These are phyloP conservation scores for Psammodynastes pulverulentus DNA, from an alignment of 2,113 vertebrate species.

Conservation along the genomic window DNA sequence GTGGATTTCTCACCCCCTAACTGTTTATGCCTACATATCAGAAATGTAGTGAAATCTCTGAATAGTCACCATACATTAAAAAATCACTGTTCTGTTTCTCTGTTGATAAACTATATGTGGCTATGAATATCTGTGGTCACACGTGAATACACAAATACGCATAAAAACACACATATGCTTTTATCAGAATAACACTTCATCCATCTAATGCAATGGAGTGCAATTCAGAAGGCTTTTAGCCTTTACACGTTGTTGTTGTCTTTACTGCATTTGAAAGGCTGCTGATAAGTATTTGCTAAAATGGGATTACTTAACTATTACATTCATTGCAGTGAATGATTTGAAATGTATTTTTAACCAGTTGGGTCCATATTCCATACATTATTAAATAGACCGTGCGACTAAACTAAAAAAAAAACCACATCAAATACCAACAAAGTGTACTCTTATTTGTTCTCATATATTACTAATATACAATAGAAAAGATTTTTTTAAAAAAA, in stretches of 20 bases:
- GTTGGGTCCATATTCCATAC: conserved; percentile 62
- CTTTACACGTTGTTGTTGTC: neutral
- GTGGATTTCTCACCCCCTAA: no score
- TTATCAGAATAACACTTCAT: neutral
- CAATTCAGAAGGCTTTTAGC: neutral
- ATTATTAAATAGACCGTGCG: conserved; percentile 58
- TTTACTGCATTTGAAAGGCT: neutral
- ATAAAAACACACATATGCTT: neutral
- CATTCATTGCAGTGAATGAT: conserved; percentile 29
- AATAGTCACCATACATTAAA: neutral
- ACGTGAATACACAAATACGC: neutral
- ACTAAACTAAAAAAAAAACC: conserved; percentile 55
- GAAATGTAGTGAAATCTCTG: neutral
- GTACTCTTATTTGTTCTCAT: conserved; percentile 42
- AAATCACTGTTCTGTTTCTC: neutral
- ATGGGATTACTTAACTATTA: conserved; percentile 28
- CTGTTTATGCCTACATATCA: neutral
- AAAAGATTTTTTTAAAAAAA: conserved; percentile 17
- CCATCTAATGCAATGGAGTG: neutral
- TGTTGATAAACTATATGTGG: neutral
- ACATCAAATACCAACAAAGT: conserved; percentile 55
- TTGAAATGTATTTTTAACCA: conserved; percentile 51
- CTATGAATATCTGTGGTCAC: neutral
- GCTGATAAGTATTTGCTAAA: neutral
- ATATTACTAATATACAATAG: conserved; percentile 41